Evolutionary conservation across 2,888 invertebrate genomes (phyloP).

Genomic region (Cheilosia urbana): DNA sequence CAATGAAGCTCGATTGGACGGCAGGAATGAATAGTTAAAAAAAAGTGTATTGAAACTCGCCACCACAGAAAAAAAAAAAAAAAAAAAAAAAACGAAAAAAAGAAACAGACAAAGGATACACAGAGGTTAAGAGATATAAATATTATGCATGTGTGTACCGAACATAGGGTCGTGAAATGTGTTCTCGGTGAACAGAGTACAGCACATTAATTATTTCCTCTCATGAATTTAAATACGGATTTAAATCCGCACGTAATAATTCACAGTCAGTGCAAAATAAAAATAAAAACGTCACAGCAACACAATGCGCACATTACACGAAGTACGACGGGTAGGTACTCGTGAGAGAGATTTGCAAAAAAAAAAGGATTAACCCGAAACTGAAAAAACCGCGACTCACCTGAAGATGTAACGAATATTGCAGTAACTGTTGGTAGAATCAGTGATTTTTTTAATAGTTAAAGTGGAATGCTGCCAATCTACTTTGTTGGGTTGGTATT

Average conservation of each 20-base stretch:
- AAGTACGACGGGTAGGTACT: conserved; percentile 2
- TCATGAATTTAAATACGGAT: conserved; percentile 75
- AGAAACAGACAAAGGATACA: conserved; percentile 14
- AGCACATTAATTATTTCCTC: conserved; percentile 74
- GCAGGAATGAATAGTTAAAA: conserved; percentile 56
- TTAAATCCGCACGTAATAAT: conserved; percentile 75
- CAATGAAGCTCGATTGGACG: conserved; percentile 61
- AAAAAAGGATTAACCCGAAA: conserved; percentile 49
- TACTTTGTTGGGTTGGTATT: not conserved
- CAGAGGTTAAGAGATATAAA: conserved; percentile 36
- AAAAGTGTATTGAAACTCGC: conserved; percentile 54
- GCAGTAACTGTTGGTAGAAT: conserved; percentile 23
- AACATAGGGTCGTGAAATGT: conserved; percentile 62
- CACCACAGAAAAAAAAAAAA: conserved; percentile 16
- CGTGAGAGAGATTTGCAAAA: conserved; percentile 26
- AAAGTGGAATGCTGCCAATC: not conserved
- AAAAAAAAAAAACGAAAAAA: conserved; percentile 12
- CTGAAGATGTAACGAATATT: conserved; percentile 41
- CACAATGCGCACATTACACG: conserved; percentile 49
- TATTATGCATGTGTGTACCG: conserved; percentile 27
- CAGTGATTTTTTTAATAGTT: conserved; percentile 63
- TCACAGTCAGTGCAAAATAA: conserved; percentile 61
- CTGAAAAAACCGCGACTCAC: conserved; percentile 43
- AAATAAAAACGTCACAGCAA: conserved; percentile 24
- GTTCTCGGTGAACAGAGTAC: conserved; percentile 39